Evolutionary conservation across 1,140 invertebrate genomes (phyloP).

Genomic region (Chironomus striatipennis): DNA sequence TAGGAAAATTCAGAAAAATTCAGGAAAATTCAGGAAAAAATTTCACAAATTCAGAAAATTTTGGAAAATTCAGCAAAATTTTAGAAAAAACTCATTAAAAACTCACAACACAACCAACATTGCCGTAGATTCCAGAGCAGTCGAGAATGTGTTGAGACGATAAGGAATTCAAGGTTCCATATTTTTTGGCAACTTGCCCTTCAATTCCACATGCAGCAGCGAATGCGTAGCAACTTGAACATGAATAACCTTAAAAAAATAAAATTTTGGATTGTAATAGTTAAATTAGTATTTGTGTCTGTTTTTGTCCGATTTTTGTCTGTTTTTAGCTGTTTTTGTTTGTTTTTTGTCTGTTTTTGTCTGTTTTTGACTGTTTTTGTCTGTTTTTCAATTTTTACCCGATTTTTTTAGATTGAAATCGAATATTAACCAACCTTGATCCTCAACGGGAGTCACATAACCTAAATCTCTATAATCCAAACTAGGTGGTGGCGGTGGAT

Average conservation of each 20-base stretch:
- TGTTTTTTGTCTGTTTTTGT: no score
- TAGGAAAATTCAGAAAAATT: no score
- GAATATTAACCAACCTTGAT: neutral
- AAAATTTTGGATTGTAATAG: neutral
- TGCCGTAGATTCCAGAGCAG: slow-evolving; percentile 43
- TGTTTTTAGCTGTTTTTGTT: no score
- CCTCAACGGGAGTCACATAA: neutral
- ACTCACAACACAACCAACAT: slow-evolving; percentile 45
- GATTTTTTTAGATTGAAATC: no score
- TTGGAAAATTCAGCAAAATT: no score
- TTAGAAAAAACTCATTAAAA: neutral
- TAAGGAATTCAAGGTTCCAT: slow-evolving; percentile 50
- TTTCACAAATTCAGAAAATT: neutral
- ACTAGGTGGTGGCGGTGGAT: slow-evolving; percentile 27
- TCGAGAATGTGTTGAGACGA: slow-evolving; percentile 44
- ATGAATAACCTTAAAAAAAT: neutral
- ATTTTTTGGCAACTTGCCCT: slow-evolving; percentile 56
- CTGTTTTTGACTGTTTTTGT: no score
- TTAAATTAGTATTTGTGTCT: no score
- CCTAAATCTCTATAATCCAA: neutral
- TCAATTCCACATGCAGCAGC: slow-evolving; percentile 47
- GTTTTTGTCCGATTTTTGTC: no score
- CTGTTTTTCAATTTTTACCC: no score
- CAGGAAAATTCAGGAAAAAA: no score
- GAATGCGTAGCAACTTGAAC: neutral